Conservation (phyloP, 1,140 invertebrate genomes). For the Cyclina sinensis region DNA sequence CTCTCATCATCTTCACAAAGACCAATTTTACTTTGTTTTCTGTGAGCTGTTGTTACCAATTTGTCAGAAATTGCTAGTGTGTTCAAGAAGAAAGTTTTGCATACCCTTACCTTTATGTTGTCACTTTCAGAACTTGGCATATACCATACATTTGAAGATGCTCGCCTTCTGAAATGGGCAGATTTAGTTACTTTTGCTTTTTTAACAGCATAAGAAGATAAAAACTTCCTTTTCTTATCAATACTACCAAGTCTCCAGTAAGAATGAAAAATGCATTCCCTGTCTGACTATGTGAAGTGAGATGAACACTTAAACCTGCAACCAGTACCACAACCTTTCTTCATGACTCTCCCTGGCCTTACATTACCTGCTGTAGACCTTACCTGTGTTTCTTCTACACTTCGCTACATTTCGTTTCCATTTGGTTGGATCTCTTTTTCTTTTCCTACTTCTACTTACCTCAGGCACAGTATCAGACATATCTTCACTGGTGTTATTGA, state of each 20-base stretch:
- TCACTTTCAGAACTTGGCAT: neutral
- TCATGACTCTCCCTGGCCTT: neutral
- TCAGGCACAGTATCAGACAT: neutral
- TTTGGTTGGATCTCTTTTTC: neutral
- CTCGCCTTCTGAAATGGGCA: neutral
- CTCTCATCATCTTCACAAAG: slow-evolving; percentile 18
- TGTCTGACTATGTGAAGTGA: neutral
- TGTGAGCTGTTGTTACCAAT: slow-evolving; percentile 26
- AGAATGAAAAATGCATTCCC: slow-evolving; percentile 14
- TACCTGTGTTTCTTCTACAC: neutral
- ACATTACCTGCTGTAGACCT: neutral
- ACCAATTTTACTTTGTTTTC: slow-evolving; percentile 5
- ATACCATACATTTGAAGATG: neutral
- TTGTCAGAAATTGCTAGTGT: slow-evolving; percentile 15
- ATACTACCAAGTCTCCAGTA: neutral
- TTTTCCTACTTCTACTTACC: slow-evolving; percentile 30
- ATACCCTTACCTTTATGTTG: neutral
- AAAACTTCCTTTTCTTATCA: neutral
- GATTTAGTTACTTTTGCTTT: neutral
- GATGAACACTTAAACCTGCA: neutral
- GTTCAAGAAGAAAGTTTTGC: slow-evolving; percentile 33
- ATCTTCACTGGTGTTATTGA: neutral
- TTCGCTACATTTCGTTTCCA: slow-evolving; percentile 38
- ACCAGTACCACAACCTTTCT: neutral
- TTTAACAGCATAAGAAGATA: neutral